Evolutionary conservation across 2,888 invertebrate species (phyloP), one percentile per base, ranked within the genome.

Genomic region (Hipparchia semele): DNA sequence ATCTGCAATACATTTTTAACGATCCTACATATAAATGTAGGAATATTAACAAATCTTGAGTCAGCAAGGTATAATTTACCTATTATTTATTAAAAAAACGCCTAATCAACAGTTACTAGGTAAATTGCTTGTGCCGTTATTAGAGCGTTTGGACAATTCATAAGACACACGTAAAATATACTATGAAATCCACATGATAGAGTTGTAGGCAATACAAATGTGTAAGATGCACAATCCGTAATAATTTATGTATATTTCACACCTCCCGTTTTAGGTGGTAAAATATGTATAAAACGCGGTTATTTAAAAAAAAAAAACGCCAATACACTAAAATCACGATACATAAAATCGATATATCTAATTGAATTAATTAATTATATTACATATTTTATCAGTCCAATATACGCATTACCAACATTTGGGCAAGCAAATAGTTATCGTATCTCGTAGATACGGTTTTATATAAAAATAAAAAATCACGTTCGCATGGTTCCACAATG

Each of bases 401-500:
- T 51, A 51, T 53, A 33, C 23, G 65, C 65, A 65, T 65, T 39
- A 53, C 65, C 65, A 33, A 64, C 64, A 64, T 6, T 65, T 12
- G 51, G 65, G 51, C 51, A 65, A 65, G 65, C 65, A 53, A 33
- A 64, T 51, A 65, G 51, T 53, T 65, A 45, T 23, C 49, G 70
- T 73, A 73, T 73, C 73, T 68, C 58, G 56, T 13, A 53, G 66
- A 69, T 69, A 72, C 71, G 54, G 56, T 46, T 58, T 58, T 33
- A 68, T 60, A 68, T 46, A 64, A 61, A 66, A 67, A 67, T 69
- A 73, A 68, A 70, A 70, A 56, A 58, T 69, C 72, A 71, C 66
- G 69, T 66, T 69, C 74, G 56, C 73, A 62, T 74, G 74, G 72
- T 61, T 74, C 76, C 74, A 65, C 51, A 33, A 51, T 64, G 33